phyloP scores from a whole-genome alignment of 2,888 invertebrate genomes.

The Leptodirus hochenwartii region DNA sequence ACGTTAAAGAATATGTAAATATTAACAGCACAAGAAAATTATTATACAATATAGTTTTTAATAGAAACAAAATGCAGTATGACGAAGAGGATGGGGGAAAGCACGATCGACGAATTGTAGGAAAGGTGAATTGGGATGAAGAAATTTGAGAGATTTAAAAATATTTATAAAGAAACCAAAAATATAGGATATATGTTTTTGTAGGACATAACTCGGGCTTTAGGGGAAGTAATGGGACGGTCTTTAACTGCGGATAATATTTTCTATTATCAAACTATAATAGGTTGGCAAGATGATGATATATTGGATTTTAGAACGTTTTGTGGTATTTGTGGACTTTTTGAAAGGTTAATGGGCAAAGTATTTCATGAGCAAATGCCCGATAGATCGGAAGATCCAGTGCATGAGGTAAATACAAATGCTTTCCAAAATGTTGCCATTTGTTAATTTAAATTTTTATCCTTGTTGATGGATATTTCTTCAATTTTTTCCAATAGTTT shows the following conservation, averaged over 20 bases:
- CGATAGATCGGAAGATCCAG: conserved; percentile 43
- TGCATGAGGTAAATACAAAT: conserved; percentile 43
- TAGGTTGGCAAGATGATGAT: conserved; percentile 34
- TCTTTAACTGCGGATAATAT: conserved; percentile 33
- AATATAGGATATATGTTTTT: conserved; percentile 7
- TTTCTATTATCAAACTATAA: conserved; percentile 27
- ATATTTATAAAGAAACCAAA: neutral
- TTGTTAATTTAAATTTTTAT: too few relatives aligned
- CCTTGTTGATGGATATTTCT: too few relatives aligned
- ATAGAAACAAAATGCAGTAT: conserved; percentile 22
- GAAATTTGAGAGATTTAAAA: conserved; percentile 5
- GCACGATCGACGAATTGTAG: too few relatives aligned
- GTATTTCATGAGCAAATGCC: conserved; percentile 28
- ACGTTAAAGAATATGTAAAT: conserved; percentile 46
- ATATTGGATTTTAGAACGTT: conserved; percentile 51
- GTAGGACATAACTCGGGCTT: conserved; percentile 34
- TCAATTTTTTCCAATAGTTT: too few relatives aligned
- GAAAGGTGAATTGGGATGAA: too few relatives aligned
- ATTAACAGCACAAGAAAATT: conserved; percentile 38
- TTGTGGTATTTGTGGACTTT: conserved; percentile 61
- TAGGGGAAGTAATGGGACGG: conserved; percentile 47
- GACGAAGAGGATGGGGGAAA: conserved; percentile 20
- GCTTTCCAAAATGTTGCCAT: too few relatives aligned
- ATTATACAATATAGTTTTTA: conserved; percentile 38
- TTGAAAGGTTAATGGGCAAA: conserved; percentile 49